A percentile compares a stretch with the other conserved stretches of the same genome.
Conservation (phyloP, 1,140 invertebrate species). For the Trichonephila clavata region DNA sequence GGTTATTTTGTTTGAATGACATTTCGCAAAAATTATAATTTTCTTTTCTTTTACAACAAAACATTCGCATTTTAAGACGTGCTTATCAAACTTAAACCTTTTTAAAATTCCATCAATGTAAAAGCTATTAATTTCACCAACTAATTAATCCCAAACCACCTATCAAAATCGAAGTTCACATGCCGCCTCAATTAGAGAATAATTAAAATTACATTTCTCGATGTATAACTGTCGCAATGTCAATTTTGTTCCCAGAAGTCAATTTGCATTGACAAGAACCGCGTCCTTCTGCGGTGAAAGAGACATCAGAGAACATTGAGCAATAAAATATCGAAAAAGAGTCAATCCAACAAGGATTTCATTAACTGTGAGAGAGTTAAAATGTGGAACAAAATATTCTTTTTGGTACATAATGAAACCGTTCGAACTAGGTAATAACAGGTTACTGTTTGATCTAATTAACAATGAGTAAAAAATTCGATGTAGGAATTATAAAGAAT, state of each 20-base stretch:
- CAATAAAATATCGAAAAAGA: background rate
- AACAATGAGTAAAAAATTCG: conserved; percentile 36
- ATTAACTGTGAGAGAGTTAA: conserved; percentile 32
- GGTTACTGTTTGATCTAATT: conserved; percentile 44
- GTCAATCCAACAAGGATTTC: conserved; percentile 23
- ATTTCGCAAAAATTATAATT: background rate
- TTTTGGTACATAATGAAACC: conserved; percentile 42
- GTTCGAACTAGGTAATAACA: conserved; percentile 48
- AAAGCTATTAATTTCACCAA: conserved; percentile 13
- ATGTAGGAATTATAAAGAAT: background rate
- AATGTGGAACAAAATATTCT: conserved; percentile 48
- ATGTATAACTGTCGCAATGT: conserved; percentile 16
- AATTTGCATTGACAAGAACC: background rate
- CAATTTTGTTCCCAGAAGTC: background rate
- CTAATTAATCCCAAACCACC: background rate
- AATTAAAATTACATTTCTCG: conserved; percentile 10
- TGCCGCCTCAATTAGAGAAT: background rate
- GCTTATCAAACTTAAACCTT: background rate
- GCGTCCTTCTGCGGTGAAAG: background rate
- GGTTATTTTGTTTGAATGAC: background rate
- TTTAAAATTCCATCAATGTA: background rate
- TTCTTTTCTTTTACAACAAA: background rate
- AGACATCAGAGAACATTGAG: background rate
- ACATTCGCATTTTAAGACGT: background rate
- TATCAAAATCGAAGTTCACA: background rate